These are phyloP conservation scores for Parnassius glacialis DNA, from an alignment of 2,888 invertebrate species.

Conservation along the genomic window DNA sequence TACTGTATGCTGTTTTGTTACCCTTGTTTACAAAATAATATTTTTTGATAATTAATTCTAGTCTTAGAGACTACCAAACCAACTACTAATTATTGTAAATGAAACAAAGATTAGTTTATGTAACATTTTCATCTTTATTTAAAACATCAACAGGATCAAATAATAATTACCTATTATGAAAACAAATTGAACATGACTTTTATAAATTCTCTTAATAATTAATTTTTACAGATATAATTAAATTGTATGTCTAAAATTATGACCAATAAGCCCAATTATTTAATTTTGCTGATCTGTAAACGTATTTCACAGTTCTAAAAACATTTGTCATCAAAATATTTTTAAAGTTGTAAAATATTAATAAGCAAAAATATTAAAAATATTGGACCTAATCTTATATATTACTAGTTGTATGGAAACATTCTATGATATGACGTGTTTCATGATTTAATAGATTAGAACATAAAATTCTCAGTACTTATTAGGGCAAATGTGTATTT, in stretches of 20 bases:
- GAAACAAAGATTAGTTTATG: conserved; percentile 27
- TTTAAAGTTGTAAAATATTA: conserved; percentile 12
- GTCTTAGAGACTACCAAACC: too few species aligned
- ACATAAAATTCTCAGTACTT: conserved; percentile 23
- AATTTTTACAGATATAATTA: conserved; percentile 37
- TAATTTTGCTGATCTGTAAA: conserved; percentile 7
- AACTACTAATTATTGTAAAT: not conserved
- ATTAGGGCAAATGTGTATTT: conserved; percentile 15
- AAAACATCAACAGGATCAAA: conserved; percentile 47
- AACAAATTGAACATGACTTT: conserved; percentile 40
- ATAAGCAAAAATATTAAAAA: conserved; percentile 13
- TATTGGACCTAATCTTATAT: conserved; percentile 29
- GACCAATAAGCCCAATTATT: conserved; percentile 30
- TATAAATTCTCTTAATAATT: conserved; percentile 42
- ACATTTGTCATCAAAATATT: not conserved
- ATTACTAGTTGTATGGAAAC: conserved; percentile 35
- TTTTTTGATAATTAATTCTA: too few species aligned
- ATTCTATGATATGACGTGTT: conserved; percentile 40
- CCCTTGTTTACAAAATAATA: too few species aligned
- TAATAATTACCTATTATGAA: conserved; percentile 41
- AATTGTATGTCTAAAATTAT: conserved; percentile 33
- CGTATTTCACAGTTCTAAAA: conserved; percentile 8
- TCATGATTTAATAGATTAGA: conserved; percentile 32
- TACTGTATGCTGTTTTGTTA: too few species aligned
- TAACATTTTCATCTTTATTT: conserved; percentile 40